A percentile compares a stretch with the other conserved stretches of the same genome.
Evolutionary conservation across 2,797 vertebrate genomes (phyloP).

Genomic region (Enteromius fasciolatus): DNA sequence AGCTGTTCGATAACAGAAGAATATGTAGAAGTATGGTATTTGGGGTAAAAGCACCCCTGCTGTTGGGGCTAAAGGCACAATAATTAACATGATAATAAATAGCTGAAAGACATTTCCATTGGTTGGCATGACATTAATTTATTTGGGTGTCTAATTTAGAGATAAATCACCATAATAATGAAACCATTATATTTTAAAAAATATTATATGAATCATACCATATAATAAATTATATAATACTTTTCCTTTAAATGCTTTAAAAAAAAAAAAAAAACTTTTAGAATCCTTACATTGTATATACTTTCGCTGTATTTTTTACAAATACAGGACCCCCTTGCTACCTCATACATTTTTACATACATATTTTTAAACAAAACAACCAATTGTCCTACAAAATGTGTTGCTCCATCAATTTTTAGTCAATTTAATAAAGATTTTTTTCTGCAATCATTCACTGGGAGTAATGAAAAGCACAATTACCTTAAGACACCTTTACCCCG

Average conservation of each 20-base stretch:
- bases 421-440: neutral
- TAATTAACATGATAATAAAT: constrained; percentile 5
- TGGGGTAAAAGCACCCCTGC: neutral
- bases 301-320: neutral
- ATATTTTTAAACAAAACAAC: neutral
- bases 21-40: neutral
- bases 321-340: neutral
- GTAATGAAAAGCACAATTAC: neutral
- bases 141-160: neutral
- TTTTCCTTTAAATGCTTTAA: neutral
- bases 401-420: neutral
- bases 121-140: neutral
- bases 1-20: neutral
- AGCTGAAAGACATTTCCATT: neutral
- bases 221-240: neutral
- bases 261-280: neutral
- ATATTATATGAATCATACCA: neutral
- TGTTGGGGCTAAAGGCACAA: neutral
- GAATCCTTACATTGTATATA: neutral
- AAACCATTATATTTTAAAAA: neutral
- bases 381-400: neutral
- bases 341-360: neutral
- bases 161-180: neutral
- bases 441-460: neutral
- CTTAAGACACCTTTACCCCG: neutral